These are phyloP conservation scores for Capreolus pygargus DNA, from an alignment of 2,113 vertebrate genomes.

Conservation along the genomic window DNA sequence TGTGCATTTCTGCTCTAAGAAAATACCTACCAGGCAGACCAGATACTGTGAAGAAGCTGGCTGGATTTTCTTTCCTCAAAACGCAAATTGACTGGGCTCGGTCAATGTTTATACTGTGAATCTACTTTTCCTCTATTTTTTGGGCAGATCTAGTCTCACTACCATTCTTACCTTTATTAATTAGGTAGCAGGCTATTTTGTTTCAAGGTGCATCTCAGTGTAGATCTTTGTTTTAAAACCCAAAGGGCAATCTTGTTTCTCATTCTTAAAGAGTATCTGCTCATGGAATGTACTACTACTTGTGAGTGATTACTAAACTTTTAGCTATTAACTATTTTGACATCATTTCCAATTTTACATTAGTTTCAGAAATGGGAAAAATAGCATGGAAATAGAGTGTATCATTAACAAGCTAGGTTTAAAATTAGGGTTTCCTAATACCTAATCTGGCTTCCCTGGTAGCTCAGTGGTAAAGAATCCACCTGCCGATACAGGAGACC, in stretches of 20 bases:
- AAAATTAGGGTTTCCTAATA: constrained; percentile 11
- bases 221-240: background rate
- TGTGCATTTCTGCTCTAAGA: background rate
- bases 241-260: background rate
- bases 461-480: background rate
- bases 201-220: background rate
- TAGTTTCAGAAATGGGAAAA: background rate
- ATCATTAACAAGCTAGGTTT: background rate
- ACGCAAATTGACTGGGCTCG: background rate
- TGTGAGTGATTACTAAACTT: background rate
- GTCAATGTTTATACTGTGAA: background rate
- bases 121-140: background rate
- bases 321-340: background rate
- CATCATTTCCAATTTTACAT: constrained; percentile 15
- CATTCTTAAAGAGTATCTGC: background rate
- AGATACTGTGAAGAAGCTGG: background rate
- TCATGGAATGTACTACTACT: background rate
- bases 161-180: background rate
- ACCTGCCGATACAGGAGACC: background rate
- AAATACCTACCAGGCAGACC: background rate
- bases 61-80: background rate
- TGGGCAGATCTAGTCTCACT: background rate
- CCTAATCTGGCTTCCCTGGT: background rate
- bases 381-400: background rate
- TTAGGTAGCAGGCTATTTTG: background rate